Conservation (phyloP, 37 sponge, comb jelly and placozoan genomes). For the Lycopodina hypogea region DNA sequence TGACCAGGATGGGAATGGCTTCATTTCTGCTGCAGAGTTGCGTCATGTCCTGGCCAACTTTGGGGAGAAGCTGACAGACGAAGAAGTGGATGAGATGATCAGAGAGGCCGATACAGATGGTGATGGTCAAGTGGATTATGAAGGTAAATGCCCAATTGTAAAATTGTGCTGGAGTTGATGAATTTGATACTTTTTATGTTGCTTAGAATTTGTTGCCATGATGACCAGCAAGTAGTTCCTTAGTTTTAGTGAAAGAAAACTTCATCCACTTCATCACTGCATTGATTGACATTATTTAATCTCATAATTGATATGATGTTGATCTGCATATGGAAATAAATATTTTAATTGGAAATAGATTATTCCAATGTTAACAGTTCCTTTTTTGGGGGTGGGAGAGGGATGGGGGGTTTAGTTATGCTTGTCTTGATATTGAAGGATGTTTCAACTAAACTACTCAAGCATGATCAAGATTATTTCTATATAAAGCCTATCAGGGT, state of each 20-base stretch:
- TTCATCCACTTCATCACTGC: not conserved
- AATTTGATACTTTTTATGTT: not conserved
- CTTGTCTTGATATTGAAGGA: too few species aligned
- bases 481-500: too few species aligned
- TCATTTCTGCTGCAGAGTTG: not conserved
- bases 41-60: not conserved
- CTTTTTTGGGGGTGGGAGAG: too few species aligned
- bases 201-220: constrained; percentile 11
- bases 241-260: not conserved
- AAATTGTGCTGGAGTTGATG: not conserved
- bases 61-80: constrained; percentile 1
- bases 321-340: too few species aligned
- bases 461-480: too few species aligned
- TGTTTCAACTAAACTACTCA: too few species aligned
- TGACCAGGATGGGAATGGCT: constrained; percentile 8
- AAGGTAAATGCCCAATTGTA: too few species aligned
- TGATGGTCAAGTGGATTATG: too few species aligned
- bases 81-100: constrained; percentile 15
- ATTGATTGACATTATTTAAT: not conserved
- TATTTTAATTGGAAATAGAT: too few species aligned
- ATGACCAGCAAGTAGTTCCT: not conserved
- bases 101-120: constrained; percentile 14
- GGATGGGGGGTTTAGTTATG: too few species aligned
- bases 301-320: too few species aligned
- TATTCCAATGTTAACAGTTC: too few species aligned